These are phyloP conservation scores for Pyrocoelia pectoralis DNA, from an alignment of 2,888 invertebrate genomes.

Conservation along the genomic window DNA sequence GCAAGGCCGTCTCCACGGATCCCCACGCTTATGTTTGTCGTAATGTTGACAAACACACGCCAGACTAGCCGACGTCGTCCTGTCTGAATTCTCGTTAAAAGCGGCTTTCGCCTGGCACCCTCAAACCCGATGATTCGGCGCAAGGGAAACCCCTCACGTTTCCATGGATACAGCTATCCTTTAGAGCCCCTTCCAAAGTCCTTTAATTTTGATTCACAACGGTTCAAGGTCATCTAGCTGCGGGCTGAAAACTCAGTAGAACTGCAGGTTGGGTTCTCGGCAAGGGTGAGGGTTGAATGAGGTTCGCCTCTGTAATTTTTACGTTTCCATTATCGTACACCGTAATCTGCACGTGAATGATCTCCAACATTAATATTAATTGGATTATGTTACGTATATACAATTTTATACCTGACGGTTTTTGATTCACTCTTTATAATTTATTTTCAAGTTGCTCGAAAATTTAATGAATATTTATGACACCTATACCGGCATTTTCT, in stretches of 20 bases:
- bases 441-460: not conserved
- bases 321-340: not conserved
- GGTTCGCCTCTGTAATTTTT: constrained; percentile 12
- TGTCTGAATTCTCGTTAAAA: constrained; percentile 34
- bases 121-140: constrained; percentile 52
- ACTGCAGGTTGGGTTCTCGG: constrained; percentile 23
- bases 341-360: not conserved
- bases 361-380: not conserved
- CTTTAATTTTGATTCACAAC: constrained; percentile 42
- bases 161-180: constrained; percentile 48
- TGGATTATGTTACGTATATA: not conserved
- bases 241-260: constrained; percentile 26
- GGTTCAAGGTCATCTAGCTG: constrained; percentile 42
- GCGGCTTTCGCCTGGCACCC: constrained; percentile 40
- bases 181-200: constrained; percentile 48
- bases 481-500: not conserved
- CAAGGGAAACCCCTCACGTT: constrained; percentile 53
- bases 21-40: constrained; percentile 26
- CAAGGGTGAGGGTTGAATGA: constrained; percentile 17
- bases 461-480: not conserved
- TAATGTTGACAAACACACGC: constrained; percentile 34
- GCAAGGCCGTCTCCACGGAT: constrained; percentile 29
- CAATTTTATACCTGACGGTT: not conserved
- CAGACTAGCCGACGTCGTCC: constrained; percentile 40
- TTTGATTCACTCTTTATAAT: not conserved